phyloP scores from a whole-genome alignment of 1,140 invertebrate species.

The Drosophila seguyi region DNA sequence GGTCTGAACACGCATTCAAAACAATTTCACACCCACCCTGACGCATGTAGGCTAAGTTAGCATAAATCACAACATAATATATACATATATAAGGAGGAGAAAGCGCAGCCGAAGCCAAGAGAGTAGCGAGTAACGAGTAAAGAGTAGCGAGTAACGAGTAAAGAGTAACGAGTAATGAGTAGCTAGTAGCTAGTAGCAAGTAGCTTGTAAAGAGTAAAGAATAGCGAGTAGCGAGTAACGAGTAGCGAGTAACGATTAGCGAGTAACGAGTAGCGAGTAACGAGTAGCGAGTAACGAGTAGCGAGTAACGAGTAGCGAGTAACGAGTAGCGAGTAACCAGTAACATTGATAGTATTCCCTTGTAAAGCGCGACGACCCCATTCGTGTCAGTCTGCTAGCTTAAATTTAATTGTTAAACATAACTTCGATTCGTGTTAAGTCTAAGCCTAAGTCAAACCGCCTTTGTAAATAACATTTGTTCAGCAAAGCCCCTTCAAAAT shows the following conservation, averaged over 20 bases:
- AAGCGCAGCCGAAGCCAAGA: constrained; percentile 25
- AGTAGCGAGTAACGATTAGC: no score
- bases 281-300: constrained; percentile 12
- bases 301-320: background rate
- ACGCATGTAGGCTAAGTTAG: constrained; percentile 31
- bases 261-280: no score
- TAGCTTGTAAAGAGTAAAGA: constrained; percentile 11
- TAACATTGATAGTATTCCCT: constrained; percentile 33
- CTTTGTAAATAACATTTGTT: constrained; percentile 62
- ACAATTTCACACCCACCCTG: constrained; percentile 27
- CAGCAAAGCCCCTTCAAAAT: constrained; percentile 12
- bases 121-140: constrained; percentile 19
- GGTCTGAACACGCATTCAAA: constrained; percentile 8
- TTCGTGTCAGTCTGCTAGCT: constrained; percentile 25
- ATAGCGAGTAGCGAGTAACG: constrained; percentile 15
- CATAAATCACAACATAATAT: constrained; percentile 24
- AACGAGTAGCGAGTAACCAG: constrained; percentile 11
- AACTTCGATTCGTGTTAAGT: constrained; percentile 17
- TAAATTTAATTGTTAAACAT: constrained; percentile 30
- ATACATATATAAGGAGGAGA: background rate
- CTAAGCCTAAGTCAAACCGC: constrained; percentile 57
- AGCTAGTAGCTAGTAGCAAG: no score
- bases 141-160: no score
- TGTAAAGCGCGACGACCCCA: constrained; percentile 12
- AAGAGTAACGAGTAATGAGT: no score